Evolutionary conservation across 2,113 vertebrate genomes (phyloP).

Genomic region (Varanus komodoensis): DNA sequence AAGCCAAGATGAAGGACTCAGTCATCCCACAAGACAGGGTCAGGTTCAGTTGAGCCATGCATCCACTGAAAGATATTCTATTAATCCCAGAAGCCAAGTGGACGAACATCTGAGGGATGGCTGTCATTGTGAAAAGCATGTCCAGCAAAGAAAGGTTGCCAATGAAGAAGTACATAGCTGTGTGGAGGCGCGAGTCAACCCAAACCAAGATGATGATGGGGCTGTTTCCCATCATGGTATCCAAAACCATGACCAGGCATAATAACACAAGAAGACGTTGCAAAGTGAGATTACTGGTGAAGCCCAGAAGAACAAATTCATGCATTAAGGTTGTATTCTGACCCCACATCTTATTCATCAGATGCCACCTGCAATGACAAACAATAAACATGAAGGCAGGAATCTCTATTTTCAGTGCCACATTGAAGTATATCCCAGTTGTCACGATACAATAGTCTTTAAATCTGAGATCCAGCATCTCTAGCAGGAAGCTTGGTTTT

Average conservation of each 20-base stretch:
- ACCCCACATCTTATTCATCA: background rate
- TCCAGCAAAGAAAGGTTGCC: slow-evolving; percentile 56
- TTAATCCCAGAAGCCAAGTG: background rate
- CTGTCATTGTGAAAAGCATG: slow-evolving; percentile 32
- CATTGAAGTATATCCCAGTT: no score
- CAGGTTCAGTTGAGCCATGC: background rate
- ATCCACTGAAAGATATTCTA: background rate
- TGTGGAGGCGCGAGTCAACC: slow-evolving; percentile 24
- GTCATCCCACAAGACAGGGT: background rate
- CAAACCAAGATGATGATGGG: background rate
- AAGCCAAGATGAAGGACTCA: background rate
- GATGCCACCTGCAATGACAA: background rate
- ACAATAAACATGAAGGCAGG: no score
- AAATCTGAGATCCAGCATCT: no score
- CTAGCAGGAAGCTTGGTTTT: no score
- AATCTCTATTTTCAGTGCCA: no score
- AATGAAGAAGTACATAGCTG: slow-evolving; percentile 63
- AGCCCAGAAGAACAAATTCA: slow-evolving; percentile 12
- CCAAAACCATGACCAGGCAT: background rate
- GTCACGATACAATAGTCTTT: no score
- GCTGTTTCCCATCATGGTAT: background rate
- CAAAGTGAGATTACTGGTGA: background rate
- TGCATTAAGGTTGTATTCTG: background rate
- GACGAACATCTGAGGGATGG: slow-evolving; percentile 21
- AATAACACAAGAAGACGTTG: background rate